These are phyloP conservation scores for Rhagonycha lutea DNA, from an alignment of 2,888 invertebrate species.

Conservation along the genomic window DNA sequence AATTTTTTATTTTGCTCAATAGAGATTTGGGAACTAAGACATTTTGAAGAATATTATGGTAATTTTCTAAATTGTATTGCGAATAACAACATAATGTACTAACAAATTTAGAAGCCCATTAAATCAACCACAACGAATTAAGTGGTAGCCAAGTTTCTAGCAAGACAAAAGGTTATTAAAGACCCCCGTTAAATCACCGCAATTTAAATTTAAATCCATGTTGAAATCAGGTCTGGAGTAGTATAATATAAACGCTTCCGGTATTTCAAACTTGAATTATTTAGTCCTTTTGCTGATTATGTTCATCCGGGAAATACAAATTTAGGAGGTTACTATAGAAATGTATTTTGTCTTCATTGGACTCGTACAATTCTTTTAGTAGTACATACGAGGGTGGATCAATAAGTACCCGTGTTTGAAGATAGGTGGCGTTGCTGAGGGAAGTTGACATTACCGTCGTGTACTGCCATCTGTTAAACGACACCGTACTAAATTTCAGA, in stretches of 20 bases:
- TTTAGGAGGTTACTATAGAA: slow-evolving; percentile 32
- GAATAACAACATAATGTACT: neutral
- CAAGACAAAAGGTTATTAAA: slow-evolving; percentile 29
- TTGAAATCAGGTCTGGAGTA: slow-evolving; percentile 28
- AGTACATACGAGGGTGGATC: too few species aligned
- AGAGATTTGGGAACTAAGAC: neutral
- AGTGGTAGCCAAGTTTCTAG: slow-evolving; percentile 6
- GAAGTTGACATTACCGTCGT: too few species aligned
- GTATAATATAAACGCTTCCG: slow-evolving; percentile 34
- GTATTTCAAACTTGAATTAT: slow-evolving; percentile 35
- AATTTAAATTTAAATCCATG: slow-evolving; percentile 34
- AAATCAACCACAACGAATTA: slow-evolving; percentile 14
- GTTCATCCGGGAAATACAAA: slow-evolving; percentile 38
- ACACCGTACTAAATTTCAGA: too few species aligned
- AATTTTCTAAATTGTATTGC: neutral
- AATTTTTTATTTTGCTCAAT: neutral
- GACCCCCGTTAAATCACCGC: slow-evolving; percentile 32
- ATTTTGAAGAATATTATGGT: neutral
- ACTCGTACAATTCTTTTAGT: neutral
- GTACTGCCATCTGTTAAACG: too few species aligned
- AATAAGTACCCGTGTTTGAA: too few species aligned
- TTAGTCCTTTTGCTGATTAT: slow-evolving; percentile 32
- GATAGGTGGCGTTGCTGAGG: too few species aligned
- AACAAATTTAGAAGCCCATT: slow-evolving; percentile 9
- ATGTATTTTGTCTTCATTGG: neutral